A percentile compares a stretch with the other conserved stretches of the same genome.
Evolutionary conservation across 2,113 vertebrate genomes (phyloP).

Genomic region (Ophthalmolycus amberensis): DNA sequence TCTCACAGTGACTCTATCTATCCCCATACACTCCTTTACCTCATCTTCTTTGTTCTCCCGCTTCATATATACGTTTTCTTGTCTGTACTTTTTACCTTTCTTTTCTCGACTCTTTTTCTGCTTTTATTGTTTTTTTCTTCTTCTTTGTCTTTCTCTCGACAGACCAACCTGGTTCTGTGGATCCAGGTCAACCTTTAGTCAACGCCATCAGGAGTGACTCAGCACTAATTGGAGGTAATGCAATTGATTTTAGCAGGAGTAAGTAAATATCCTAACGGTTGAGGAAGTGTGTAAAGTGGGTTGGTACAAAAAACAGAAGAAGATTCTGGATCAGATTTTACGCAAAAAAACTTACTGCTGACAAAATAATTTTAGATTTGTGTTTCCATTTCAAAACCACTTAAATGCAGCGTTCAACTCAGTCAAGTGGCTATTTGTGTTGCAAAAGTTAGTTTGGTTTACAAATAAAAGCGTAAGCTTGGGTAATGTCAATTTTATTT

Average conservation of each 20-base stretch:
- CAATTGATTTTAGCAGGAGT: neutral
- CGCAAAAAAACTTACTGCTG: neutral
- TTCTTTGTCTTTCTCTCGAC: conserved; percentile 53
- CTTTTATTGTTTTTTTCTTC: neutral
- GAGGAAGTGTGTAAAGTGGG: neutral
- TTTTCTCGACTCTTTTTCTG: neutral
- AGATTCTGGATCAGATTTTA: too few relatives aligned
- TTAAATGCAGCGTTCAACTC: conserved; percentile 51
- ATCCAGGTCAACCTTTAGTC: conserved; percentile 89
- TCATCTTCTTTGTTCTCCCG: neutral
- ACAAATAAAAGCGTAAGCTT: neutral
- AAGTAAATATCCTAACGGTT: neutral
- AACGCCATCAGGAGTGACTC: conserved; percentile 91
- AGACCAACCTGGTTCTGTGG: conserved; percentile 92
- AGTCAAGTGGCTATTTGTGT: neutral
- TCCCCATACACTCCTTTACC: neutral
- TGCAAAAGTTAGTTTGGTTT: neutral
- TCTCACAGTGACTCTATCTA: conserved; percentile 18
- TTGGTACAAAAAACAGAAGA: too few relatives aligned
- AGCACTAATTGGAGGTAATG: conserved; percentile 95
- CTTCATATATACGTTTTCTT: neutral
- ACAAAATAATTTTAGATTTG: neutral
- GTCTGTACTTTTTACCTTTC: neutral
- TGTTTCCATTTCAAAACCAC: conserved; percentile 38
- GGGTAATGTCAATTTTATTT: too few relatives aligned